A percentile compares a stretch with the other conserved stretches of the same genome.
phyloP scores from a whole-genome alignment of 2,797 vertebrate genomes.

The Parauchenoglanis punctatus region DNA sequence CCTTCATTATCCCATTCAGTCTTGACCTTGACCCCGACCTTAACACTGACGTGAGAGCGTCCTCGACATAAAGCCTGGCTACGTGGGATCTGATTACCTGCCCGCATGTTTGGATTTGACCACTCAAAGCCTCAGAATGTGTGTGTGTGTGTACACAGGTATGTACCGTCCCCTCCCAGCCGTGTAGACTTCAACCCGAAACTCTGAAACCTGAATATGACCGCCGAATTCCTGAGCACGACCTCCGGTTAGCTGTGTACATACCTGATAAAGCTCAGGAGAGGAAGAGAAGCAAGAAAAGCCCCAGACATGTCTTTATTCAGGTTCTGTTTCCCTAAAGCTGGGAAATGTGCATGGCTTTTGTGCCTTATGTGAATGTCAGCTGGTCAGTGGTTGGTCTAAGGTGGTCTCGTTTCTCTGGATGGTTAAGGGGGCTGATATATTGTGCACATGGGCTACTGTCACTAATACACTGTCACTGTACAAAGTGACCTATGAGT shows the following conservation, averaged over 20 bases:
- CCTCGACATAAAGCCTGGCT: background rate
- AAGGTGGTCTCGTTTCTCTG: background rate
- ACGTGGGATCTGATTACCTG: constrained; percentile 25
- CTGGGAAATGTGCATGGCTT: background rate
- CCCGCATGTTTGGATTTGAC: background rate
- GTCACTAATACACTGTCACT: background rate
- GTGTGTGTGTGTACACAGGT: constrained; percentile 31
- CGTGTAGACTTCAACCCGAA: constrained; percentile 28
- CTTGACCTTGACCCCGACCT: constrained; percentile 24
- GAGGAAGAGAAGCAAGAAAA: constrained; percentile 12
- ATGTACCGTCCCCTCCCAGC: constrained; percentile 18
- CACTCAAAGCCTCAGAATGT: background rate
- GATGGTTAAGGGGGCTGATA: background rate
- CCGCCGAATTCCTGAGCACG: constrained; percentile 45
- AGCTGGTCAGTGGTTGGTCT: background rate
- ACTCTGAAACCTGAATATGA: constrained; percentile 42
- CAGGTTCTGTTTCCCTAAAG: background rate
- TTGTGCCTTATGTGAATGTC: background rate
- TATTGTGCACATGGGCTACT: background rate
- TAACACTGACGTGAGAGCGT: background rate
- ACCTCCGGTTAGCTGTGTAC: constrained; percentile 48
- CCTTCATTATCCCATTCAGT: background rate
- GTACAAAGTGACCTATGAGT: background rate
- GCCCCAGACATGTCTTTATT: background rate
- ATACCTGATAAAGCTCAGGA: constrained; percentile 47